Percentiles rank a stretch among this genome's conserved stretches.
These are phyloP conservation scores for Xanthia togata DNA, from an alignment of 2,888 invertebrate genomes.

Conservation along the genomic window DNA sequence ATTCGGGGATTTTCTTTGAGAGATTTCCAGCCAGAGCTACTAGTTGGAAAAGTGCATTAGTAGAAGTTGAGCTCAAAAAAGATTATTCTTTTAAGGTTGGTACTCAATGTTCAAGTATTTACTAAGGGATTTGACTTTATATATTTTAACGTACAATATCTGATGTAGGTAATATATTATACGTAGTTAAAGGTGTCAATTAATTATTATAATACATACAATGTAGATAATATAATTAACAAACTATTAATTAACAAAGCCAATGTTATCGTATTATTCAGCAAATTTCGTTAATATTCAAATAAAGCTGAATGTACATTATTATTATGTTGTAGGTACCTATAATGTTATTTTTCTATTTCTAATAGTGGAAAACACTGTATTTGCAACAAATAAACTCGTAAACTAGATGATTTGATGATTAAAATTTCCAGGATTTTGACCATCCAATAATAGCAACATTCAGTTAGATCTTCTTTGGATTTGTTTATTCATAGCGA, in stretches of 20 bases:
- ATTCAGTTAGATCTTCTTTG: background rate
- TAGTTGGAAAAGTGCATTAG: slow-evolving; percentile 35
- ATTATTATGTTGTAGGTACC: background rate
- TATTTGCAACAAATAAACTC: background rate
- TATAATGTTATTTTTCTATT: background rate
- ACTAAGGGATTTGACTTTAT: background rate
- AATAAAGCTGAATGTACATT: background rate
- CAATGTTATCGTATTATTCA: background rate
- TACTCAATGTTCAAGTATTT: background rate
- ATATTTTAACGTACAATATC: background rate
- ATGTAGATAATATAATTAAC: too few relatives aligned
- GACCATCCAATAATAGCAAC: background rate
- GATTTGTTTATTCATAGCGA: background rate
- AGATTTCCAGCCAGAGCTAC: slow-evolving; percentile 33
- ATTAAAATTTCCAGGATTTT: background rate
- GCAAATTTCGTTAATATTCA: background rate
- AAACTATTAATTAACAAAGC: background rate
- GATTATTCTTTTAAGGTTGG: background rate
- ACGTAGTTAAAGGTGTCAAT: background rate
- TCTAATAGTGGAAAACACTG: background rate
- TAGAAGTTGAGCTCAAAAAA: slow-evolving; percentile 8
- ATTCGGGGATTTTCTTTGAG: slow-evolving; percentile 41
- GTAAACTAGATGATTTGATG: background rate
- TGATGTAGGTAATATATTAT: too few relatives aligned
- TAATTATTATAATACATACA: background rate